Evolutionary conservation across 2,797 vertebrate genomes (phyloP), one percentile per base, ranked within the genome.

Genomic region (Hypotaenidia okinawae): DNA sequence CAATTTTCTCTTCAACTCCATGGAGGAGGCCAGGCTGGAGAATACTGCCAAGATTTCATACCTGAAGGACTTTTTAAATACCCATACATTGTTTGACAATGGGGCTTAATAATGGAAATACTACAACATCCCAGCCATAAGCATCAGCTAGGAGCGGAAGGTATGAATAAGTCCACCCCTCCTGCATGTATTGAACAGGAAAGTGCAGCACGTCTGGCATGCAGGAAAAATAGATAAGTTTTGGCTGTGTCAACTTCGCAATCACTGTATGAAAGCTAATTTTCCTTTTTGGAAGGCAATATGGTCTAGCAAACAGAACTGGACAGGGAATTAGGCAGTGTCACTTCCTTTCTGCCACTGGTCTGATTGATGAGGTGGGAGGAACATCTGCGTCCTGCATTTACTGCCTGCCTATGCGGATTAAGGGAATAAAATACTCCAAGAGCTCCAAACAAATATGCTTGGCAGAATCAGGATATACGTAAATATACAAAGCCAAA

Each of bases 401-500:
- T 82, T 79, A 49, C 64, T 49, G 61, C 16, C 33, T 32, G 9
- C 1, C 0, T 10, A 43, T 2, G 5, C 0, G 2, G 22, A 45
- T 22, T 11, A 74, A 77, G 3, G 0, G 14, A 72, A 12, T 17
- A 39, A 63, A 83, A 81, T 16, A 67, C 41, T 47, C 25, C 0
- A 45, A 92, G n/a, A 62, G 28, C 4, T 49, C 52, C n/a, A n/a
- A 64, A 27, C 15, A 75, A 52, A 93, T 27, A 61, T 0, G 0
- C 6, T 47, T 32, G 45, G 43, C 63, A 89, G 24, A 73, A 63
- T 11, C 43, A 70, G 22, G 6, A 49, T 18, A n/a, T 32, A 43
- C 9, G 6, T 32, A 85, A 80, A 85, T 17, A 59, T 6, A 58
- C 30, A 75, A 52, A 72, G 30, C 5, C 5, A 41, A 90, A 79